Conservation (phyloP, 2,888 invertebrate species). For the Rhagonycha fulva region DNA sequence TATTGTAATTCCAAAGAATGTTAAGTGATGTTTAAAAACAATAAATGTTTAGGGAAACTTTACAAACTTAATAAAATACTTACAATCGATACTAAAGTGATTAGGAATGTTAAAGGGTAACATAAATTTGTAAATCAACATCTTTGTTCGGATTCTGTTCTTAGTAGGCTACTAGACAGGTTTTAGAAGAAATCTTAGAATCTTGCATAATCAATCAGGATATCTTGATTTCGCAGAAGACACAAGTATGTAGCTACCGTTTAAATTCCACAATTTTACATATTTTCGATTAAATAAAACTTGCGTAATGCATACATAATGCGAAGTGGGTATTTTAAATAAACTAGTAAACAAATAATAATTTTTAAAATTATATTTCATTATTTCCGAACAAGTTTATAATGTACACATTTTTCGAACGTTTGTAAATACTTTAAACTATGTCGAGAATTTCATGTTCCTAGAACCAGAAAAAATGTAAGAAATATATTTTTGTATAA, state of each 20-base stretch:
- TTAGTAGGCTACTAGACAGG: constrained; percentile 23
- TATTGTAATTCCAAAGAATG: neutral
- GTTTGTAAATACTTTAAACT: neutral
- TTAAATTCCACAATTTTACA: constrained; percentile 23
- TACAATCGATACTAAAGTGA: neutral
- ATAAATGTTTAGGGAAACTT: neutral
- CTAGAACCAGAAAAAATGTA: neutral
- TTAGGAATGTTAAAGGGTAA: neutral
- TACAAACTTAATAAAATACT: neutral
- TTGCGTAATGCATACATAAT: neutral
- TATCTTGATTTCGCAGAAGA: constrained; percentile 34
- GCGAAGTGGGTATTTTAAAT: neutral
- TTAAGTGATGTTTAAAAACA: neutral
- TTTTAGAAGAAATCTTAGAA: constrained; percentile 30
- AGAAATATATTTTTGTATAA: neutral
- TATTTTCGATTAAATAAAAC: constrained; percentile 12
- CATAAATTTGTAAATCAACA: constrained; percentile 31
- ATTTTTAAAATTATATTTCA: neutral
- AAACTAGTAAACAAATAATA: neutral
- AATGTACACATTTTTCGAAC: neutral
- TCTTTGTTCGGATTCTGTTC: constrained; percentile 24
- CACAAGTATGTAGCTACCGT: constrained; percentile 28
- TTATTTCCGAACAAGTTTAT: neutral
- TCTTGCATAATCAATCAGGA: constrained; percentile 33
- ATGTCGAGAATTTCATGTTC: neutral